These are phyloP conservation scores for Intellagama lesueurii DNA, from an alignment of 2,797 vertebrate genomes.

Conservation along the genomic window DNA sequence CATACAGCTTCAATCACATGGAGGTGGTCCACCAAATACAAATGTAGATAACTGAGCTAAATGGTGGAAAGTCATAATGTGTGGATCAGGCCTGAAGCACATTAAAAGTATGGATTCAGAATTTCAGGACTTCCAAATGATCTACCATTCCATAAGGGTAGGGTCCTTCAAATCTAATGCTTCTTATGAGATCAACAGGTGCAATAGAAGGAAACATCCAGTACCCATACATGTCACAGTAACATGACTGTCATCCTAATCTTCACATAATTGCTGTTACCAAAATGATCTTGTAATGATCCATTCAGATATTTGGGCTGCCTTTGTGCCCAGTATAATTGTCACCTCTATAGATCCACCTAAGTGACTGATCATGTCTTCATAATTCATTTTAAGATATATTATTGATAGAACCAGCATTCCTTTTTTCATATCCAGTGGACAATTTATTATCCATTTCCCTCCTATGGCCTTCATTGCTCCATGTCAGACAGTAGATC, in stretches of 20 bases:
- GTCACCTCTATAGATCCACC: not conserved
- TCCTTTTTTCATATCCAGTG: not conserved
- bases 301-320: not conserved
- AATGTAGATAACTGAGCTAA: not conserved
- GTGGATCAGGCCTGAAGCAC: not conserved
- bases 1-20: not conserved
- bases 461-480: constrained; percentile 12
- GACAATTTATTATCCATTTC: constrained; percentile 17
- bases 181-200: not conserved
- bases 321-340: not conserved
- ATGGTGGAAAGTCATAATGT: not conserved
- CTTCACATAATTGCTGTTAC: not conserved
- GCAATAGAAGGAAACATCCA: not conserved
- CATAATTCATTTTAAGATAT: not conserved
- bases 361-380: not conserved
- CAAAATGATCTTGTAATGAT: not conserved
- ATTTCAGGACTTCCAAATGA: not conserved
- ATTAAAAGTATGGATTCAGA: not conserved
- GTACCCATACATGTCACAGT: not conserved
- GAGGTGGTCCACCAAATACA: not conserved
- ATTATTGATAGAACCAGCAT: not conserved
- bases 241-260: not conserved
- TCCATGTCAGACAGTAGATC: constrained; percentile 6
- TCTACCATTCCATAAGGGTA: not conserved
- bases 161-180: not conserved